A percentile compares a stretch with the other conserved stretches of the same genome.
These are phyloP conservation scores for Phaetusa simplex DNA, from an alignment of 2,113 vertebrate species.

Conservation along the genomic window DNA sequence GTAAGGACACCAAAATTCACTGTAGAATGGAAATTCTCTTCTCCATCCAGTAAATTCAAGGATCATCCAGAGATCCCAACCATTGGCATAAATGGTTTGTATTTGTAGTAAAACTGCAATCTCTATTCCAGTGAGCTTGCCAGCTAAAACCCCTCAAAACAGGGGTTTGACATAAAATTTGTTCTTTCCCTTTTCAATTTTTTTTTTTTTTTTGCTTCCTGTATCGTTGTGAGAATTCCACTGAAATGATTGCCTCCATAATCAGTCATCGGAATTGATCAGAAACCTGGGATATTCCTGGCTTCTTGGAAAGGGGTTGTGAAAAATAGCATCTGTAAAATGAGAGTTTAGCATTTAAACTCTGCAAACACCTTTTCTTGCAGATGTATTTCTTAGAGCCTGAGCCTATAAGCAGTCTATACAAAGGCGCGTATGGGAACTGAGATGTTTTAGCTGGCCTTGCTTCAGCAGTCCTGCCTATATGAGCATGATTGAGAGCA, in stretches of 20 bases:
- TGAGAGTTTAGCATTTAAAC: not conserved
- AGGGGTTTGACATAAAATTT: not conserved
- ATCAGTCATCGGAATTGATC: not conserved
- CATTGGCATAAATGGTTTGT: not conserved
- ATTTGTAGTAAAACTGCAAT: not conserved
- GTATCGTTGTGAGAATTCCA: not conserved
- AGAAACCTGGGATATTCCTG: not conserved
- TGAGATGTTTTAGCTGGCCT: not conserved
- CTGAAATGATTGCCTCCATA: not conserved
- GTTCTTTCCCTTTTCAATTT: not conserved
- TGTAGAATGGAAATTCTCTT: not conserved
- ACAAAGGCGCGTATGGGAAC: not conserved
- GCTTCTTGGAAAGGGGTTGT: rapidly evolving
- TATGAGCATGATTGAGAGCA: rapidly evolving
- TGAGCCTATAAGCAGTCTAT: not conserved
- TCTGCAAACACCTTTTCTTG: not conserved
- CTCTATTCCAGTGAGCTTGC: not conserved
- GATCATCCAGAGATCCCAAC: not conserved
- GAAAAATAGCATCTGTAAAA: not conserved
- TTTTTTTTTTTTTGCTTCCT: not conserved
- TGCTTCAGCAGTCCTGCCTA: not conserved
- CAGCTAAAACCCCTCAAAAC: not conserved
- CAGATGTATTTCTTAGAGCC: not conserved
- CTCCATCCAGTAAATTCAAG: not conserved
- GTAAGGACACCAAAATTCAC: not conserved